Evolutionary conservation across 2,888 invertebrate species (phyloP), one percentile per base, ranked within the genome.

Genomic region (Athalia cordata): DNA sequence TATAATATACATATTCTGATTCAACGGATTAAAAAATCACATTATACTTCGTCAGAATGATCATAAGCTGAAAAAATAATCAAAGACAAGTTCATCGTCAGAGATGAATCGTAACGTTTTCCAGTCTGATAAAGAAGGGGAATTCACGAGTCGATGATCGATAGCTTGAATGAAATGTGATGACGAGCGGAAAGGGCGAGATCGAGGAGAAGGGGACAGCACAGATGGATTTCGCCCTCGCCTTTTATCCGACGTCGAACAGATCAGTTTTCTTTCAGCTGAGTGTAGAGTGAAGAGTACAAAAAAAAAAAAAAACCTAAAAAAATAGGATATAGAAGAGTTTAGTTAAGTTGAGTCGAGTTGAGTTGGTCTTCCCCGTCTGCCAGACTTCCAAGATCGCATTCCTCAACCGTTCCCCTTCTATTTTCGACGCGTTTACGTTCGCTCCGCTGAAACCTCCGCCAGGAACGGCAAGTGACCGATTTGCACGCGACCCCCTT

Each of bases 401-500:
- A 75, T 75, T 75, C 75, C 75, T 75, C 50, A 15, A 62, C 64
- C 64, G 59, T 64, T 75, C 61, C 75, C 75, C 75, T 75, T 75
- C 75, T 75, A 75, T 75, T 75, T 75, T 64, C 29, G 75, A 62
- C 75, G 61, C 75, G 50, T 75, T 75, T 75, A 75, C 75, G 64
- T 62, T 72, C 72, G 70, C 70, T 57, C 59, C 57, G 45, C 47
- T 72, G 47, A 5, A 29, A 59, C 47, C 72, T 72, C 72, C n/a
- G 72, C 72, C 57, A 59, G 72, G 68, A 72, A 59, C 72, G 72
- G 72, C 72, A 59, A 57, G 59, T 57, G 59, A 72, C 72, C 72
- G 72, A 72, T 72, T 72, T 72, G 72, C 72, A 72, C 72, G 72
- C 72, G 72, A 72, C 72, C 72, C 72, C 72, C 72, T 59, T 72